These are phyloP conservation scores for Enteromius argenteus DNA, from an alignment of 2,797 vertebrate species.

Conservation along the genomic window DNA sequence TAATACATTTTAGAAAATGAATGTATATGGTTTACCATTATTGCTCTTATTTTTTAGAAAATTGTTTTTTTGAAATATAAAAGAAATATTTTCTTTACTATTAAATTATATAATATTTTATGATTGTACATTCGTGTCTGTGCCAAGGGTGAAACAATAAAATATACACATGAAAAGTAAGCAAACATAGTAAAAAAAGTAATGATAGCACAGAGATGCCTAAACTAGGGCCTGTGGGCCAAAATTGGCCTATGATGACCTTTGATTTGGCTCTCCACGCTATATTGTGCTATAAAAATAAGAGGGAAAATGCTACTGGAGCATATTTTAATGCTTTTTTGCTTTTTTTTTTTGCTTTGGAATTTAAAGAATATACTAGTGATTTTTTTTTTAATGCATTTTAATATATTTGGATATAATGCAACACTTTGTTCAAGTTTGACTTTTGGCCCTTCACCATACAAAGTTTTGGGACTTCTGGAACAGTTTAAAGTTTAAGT, in stretches of 20 bases:
- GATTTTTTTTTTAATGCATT: neutral
- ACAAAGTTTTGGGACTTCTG: neutral
- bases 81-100: neutral
- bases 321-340: neutral
- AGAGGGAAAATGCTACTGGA: neutral
- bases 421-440: neutral
- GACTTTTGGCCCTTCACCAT: neutral
- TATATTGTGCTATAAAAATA: neutral
- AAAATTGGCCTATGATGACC: neutral
- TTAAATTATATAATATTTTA: neutral
- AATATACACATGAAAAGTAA: neutral
- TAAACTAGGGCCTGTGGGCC: neutral
- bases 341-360: neutral
- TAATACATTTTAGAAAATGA: neutral
- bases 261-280: neutral
- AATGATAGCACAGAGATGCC: neutral
- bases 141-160: neutral
- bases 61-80: neutral
- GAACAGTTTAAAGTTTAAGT: neutral
- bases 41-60: neutral
- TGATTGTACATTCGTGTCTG: neutral
- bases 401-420: neutral
- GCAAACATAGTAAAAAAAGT: constrained; percentile 19
- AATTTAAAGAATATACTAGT: neutral
- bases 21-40: neutral